Conservation (phyloP, 1,140 invertebrate genomes). For the Saccostrea glomerata region DNA sequence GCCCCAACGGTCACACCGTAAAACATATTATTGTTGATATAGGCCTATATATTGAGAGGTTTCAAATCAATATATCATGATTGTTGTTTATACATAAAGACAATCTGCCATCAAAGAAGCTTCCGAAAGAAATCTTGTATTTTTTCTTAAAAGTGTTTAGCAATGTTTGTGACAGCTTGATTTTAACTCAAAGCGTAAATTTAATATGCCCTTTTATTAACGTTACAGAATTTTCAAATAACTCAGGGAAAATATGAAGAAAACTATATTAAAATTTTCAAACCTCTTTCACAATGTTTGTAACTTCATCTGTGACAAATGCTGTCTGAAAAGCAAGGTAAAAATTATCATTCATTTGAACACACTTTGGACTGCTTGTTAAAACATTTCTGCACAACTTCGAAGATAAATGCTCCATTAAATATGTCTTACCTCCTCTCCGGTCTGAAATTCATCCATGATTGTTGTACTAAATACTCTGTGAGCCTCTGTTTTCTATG, state of each 20-base stretch:
- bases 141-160: too few species aligned
- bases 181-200: too few species aligned
- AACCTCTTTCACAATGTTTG: constrained; percentile 97
- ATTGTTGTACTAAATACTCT: constrained; percentile 24
- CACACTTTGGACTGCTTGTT: background rate
- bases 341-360: background rate
- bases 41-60: too few species aligned
- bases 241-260: background rate
- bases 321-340: constrained; percentile 86
- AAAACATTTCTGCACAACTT: background rate
- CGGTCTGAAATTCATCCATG: constrained; percentile 76
- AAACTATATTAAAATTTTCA: background rate
- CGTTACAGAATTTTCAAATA: background rate
- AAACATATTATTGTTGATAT: too few species aligned
- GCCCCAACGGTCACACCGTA: too few species aligned
- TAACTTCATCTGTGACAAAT: constrained; percentile 99
- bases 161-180: too few species aligned
- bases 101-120: too few species aligned
- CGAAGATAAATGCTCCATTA: background rate
- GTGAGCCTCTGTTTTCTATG: constrained; percentile 10
- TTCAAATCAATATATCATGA: too few species aligned
- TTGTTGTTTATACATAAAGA: too few species aligned
- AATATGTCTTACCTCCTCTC: constrained; percentile 69
- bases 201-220: background rate
- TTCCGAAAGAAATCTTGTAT: too few species aligned